Percentiles rank a stretch among this genome's conserved stretches.
Evolutionary conservation across 2,888 invertebrate species (phyloP).

Genomic region (Chrysolina oricalcia): DNA sequence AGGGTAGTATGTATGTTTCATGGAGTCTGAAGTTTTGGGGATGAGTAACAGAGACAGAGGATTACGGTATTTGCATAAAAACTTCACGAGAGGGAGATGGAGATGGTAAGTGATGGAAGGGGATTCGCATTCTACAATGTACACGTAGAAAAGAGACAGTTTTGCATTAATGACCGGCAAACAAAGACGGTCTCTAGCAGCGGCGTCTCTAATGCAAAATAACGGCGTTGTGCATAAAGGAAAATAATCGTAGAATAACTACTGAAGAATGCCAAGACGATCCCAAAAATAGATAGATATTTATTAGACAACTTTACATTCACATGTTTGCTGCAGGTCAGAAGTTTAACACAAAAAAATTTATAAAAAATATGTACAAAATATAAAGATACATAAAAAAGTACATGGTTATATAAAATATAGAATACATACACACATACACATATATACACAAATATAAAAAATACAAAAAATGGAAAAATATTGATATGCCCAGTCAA

Average conservation of each 20-base stretch:
- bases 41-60: conserved; percentile 64
- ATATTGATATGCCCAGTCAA: too few species aligned
- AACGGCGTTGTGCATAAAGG: not conserved
- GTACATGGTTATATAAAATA: too few species aligned
- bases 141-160: conserved; percentile 64
- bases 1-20: conserved; percentile 64
- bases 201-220: conserved; percentile 29
- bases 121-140: conserved; percentile 56
- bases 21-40: conserved; percentile 64
- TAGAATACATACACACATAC: too few species aligned
- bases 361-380: too few species aligned
- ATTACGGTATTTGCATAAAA: conserved; percentile 64
- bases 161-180: conserved; percentile 65
- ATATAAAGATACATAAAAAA: too few species aligned
- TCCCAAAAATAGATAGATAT: not conserved
- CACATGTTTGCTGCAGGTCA: too few species aligned
- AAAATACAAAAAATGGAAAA: too few species aligned
- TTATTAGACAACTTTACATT: too few species aligned
- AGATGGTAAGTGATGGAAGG: conserved; percentile 55
- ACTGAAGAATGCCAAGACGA: not conserved
- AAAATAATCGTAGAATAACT: not conserved
- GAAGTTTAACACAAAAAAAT: too few species aligned
- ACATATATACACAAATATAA: too few species aligned
- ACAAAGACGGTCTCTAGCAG: conserved; percentile 60
- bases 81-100: conserved; percentile 55